phyloP scores from a whole-genome alignment of 2,888 invertebrate genomes.

The Onchidella celtica region DNA sequence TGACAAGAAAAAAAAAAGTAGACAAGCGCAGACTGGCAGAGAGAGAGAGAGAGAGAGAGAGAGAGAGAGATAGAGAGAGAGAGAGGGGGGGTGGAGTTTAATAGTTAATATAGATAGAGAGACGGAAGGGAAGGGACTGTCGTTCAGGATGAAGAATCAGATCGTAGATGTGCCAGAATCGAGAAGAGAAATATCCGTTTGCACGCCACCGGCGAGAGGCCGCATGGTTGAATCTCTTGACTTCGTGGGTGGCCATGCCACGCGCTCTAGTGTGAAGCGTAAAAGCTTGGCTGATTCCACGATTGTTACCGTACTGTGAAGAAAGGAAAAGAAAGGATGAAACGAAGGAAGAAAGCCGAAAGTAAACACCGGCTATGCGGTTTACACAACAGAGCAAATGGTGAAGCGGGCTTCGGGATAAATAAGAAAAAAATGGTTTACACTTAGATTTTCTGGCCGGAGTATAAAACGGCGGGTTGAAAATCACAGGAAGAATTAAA shows the following conservation, averaged over 20 bases:
- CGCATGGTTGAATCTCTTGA: neutral
- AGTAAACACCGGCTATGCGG: neutral
- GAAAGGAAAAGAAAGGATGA: neutral
- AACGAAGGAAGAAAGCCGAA: neutral
- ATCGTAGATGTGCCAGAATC: too few relatives aligned
- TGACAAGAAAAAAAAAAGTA: too few relatives aligned
- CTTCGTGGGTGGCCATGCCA: slow-evolving; percentile 30
- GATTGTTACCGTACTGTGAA: neutral
- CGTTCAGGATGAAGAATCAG: too few relatives aligned
- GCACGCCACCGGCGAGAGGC: too few relatives aligned
- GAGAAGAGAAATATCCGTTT: too few relatives aligned
- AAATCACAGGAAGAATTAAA: slow-evolving; percentile 6
- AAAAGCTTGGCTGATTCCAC: neutral
- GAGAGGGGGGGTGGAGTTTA: too few relatives aligned
- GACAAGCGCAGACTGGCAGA: too few relatives aligned
- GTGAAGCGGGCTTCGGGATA: too few relatives aligned
- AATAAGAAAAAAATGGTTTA: neutral
- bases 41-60: too few relatives aligned
- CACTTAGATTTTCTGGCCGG: neutral
- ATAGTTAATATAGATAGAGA: too few relatives aligned
- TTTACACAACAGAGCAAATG: neutral
- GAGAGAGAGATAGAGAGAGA: too few relatives aligned
- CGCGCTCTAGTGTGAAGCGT: neutral
- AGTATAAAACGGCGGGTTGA: neutral
- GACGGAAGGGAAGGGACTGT: too few relatives aligned